Evolutionary conservation across 1,140 invertebrate species (phyloP).

Genomic region (Nasonia vitripennis): DNA sequence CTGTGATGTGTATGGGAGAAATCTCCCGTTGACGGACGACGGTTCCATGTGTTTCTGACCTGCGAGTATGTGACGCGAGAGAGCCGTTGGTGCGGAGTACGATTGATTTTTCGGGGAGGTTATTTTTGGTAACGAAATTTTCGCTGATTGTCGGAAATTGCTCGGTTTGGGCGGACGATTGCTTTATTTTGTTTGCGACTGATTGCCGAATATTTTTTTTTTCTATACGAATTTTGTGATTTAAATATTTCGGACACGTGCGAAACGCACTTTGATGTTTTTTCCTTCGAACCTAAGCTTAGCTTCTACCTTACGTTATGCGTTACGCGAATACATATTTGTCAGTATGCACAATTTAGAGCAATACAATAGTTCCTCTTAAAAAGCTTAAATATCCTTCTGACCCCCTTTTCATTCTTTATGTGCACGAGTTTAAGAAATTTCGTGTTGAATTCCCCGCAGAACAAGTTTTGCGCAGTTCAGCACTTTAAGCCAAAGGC

Average conservation of each 20-base stretch:
- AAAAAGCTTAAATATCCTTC: neutral
- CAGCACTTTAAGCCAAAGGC: neutral
- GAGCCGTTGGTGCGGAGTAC: neutral
- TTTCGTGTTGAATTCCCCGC: neutral
- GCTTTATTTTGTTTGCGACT: no score
- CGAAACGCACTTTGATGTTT: neutral
- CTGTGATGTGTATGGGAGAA: neutral
- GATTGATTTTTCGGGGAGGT: neutral
- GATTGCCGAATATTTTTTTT: no score
- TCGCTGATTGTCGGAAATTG: no score
- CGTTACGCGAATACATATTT: neutral
- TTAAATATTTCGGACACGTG: no score
- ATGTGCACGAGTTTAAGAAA: neutral
- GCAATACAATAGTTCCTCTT: neutral
- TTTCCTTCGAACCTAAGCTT: no score
- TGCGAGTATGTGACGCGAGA: neutral
- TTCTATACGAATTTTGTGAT: no score
- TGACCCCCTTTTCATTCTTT: neutral
- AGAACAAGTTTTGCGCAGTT: neutral
- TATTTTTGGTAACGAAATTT: neutral
- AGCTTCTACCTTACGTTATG: no score
- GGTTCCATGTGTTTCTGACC: neutral
- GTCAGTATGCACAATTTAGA: neutral
- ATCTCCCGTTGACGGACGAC: neutral
- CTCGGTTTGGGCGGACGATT: no score